Conservation (phyloP, 1,140 invertebrate genomes). For the Euborellia annulipes region DNA sequence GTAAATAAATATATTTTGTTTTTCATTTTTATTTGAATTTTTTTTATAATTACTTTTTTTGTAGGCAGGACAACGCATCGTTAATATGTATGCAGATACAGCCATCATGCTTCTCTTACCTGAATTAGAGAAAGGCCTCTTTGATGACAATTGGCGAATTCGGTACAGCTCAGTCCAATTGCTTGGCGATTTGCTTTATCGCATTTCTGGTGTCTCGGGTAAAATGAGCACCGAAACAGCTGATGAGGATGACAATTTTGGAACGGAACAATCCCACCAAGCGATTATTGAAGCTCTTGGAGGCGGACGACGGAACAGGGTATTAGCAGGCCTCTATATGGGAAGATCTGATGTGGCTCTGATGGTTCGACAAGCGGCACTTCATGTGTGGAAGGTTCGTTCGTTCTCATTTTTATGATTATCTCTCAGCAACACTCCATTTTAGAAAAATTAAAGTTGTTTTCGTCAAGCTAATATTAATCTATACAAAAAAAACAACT, state of each 20-base stretch:
- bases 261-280: slow-evolving; percentile 87
- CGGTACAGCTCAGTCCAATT: slow-evolving; percentile 91
- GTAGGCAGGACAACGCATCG: slow-evolving; percentile 93
- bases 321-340: slow-evolving; percentile 94
- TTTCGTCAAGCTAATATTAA: too few relatives aligned
- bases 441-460: too few relatives aligned
- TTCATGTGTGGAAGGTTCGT: slow-evolving; percentile 99
- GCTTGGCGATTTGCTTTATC: slow-evolving; percentile 89
- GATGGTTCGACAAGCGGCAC: slow-evolving; percentile 90
- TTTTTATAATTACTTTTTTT: too few relatives aligned
- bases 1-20: too few relatives aligned
- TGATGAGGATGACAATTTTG: slow-evolving; percentile 97
- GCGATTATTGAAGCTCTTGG: slow-evolving; percentile 82
- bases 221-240: slow-evolving; percentile 99
- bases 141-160: slow-evolving; percentile 98
- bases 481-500: too few relatives aligned
- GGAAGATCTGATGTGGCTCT: slow-evolving; percentile 90
- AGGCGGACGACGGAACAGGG: slow-evolving; percentile 74
- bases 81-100: slow-evolving; percentile 90
- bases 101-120: slow-evolving; percentile 87
- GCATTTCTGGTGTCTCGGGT: slow-evolving; percentile 91
- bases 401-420: too few relatives aligned
- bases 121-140: slow-evolving; percentile 82
- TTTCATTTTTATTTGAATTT: too few relatives aligned
- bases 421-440: too few relatives aligned